A percentile compares a stretch with the other conserved stretches of the same genome.
Conservation (phyloP, 2,888 invertebrate species). For the Lumbricus terrestris region DNA sequence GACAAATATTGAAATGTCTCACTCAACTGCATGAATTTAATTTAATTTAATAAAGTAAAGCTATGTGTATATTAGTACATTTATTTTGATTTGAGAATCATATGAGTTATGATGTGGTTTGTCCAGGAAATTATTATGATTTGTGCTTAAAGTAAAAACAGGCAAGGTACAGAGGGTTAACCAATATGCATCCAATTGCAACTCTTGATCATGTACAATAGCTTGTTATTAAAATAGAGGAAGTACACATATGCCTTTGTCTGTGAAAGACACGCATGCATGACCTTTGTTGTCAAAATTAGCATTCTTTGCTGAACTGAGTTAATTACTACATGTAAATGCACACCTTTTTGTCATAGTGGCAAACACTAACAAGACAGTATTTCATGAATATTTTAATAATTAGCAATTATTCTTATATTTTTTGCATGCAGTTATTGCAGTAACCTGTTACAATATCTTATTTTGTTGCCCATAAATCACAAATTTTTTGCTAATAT, state of each 20-base stretch:
- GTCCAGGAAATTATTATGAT: not conserved
- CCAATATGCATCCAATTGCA: not conserved
- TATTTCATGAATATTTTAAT: not conserved
- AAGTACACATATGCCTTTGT: not conserved
- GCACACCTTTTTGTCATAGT: not conserved
- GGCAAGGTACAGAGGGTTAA: not conserved
- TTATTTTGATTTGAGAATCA: not conserved
- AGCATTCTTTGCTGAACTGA: not conserved
- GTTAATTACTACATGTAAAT: not conserved
- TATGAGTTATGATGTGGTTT: not conserved
- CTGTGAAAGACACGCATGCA: not conserved
- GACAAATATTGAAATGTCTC: too few relatives aligned
- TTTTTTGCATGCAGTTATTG: not conserved
- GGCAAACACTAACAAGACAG: not conserved
- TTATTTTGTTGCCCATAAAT: not conserved
- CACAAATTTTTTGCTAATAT: not conserved
- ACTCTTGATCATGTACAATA: not conserved
- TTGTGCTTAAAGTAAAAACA: not conserved
- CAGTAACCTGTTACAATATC: not conserved
- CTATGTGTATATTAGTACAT: not conserved
- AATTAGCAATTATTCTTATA: not conserved
- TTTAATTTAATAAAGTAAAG: not conserved
- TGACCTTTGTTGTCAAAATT: not conserved
- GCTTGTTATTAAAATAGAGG: not conserved
- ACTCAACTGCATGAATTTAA: not conserved